Base-by-base conservation (phyloP, 2,888 invertebrate genomes). In the Mechanitis mazaeus region DNA sequence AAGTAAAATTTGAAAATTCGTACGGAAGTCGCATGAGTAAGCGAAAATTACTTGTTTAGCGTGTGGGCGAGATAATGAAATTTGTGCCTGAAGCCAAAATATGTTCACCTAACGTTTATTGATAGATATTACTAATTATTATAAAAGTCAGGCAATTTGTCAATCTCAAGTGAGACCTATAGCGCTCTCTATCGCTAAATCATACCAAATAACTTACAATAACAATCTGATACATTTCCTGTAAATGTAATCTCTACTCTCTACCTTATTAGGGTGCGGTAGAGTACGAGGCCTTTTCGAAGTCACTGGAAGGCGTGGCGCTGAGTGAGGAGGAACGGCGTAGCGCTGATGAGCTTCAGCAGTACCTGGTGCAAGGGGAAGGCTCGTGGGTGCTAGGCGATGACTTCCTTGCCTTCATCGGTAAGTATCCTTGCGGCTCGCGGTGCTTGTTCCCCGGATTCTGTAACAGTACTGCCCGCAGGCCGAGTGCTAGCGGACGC, bases 361-460 rank as follows among this genome's bases (percentile, higher is more conserved):
- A 96, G 83, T 97, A 97, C 85, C 93, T 97, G 81, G 91, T 97
- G 71, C 95, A 95, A 70, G 95, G 96, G 72, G 97, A 97, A 79
- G 97, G 97, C 62, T 96, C 96, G 75, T 97, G 97, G 97, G 96
- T 96, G 61, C 91, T 97, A 33, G 95, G 97, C 9, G 97, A 97
- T 75, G 94, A 95, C 72, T 97, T 97, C 84, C 92, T 97, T 54
- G 91, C 92, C 60, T 96, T 97, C 79, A 92, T 97, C 63, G 95
- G 95, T 94, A 69, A 61, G 75, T 54, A n/a, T 20, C 12, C 38
- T 2, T 12, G 11, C 11, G 35, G 11, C 20, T 6, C 3, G 2
- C 7, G 42, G 7, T 33, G 42, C 31, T 20, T 4, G 46, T 45
- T 20, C 20, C 4, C 1, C 38, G 20, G 4, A 3, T n/a, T 0